A percentile compares a stretch with the other conserved stretches of the same genome.
Conservation (phyloP, 2,888 invertebrate species). For the Drosophila neotestacea region DNA sequence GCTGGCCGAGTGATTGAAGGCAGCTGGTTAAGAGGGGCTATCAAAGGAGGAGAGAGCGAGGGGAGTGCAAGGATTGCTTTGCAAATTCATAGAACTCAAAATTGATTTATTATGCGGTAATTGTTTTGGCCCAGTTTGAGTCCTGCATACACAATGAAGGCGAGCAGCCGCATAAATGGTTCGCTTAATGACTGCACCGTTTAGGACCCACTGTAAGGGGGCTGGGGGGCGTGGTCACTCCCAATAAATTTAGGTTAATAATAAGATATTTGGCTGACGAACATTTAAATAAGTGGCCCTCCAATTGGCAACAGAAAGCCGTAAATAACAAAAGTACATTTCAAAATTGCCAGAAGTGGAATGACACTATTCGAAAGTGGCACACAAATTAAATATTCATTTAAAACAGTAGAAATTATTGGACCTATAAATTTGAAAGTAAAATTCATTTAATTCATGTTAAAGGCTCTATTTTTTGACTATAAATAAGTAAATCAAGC, state of each 20-base stretch:
- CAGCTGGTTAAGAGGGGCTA: slow-evolving; percentile 32
- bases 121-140: slow-evolving; percentile 81
- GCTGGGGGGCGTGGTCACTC: slow-evolving; percentile 23
- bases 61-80: slow-evolving; percentile 46
- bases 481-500: no score
- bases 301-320: slow-evolving; percentile 35
- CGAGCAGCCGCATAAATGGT: slow-evolving; percentile 54
- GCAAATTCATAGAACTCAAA: slow-evolving; percentile 76
- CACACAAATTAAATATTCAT: background rate
- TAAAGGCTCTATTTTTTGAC: no score
- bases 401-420: background rate
- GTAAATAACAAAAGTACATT: slow-evolving; percentile 5
- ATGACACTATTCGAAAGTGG: slow-evolving; percentile 5
- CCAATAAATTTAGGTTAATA: slow-evolving; percentile 60
- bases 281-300: slow-evolving; percentile 55
- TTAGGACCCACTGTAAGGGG: slow-evolving; percentile 12
- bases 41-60: slow-evolving; percentile 1
- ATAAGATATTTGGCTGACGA: slow-evolving; percentile 56
- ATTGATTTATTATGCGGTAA: slow-evolving; percentile 83
- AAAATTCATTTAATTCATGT: background rate
- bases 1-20: slow-evolving; percentile 59
- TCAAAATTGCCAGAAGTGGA: background rate
- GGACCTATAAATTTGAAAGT: background rate
- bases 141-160: slow-evolving; percentile 65
- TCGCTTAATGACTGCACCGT: slow-evolving; percentile 58